Base-by-base conservation (phyloP, 2,888 invertebrate genomes). In the Carpatolechia fugitivella region DNA sequence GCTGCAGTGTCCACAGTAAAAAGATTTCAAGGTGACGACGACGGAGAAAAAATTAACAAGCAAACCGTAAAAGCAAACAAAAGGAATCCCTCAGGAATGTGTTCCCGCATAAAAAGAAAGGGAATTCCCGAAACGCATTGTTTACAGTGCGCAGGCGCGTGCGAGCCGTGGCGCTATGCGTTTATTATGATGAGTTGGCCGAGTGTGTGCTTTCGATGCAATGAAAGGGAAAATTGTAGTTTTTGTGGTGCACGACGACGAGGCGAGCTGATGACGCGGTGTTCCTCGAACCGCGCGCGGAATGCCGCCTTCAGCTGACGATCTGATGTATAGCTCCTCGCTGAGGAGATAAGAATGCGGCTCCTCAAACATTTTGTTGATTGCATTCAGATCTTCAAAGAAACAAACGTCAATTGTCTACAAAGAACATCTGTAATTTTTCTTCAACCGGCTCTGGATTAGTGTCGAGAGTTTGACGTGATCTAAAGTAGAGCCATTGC, bases 21-120 rank as follows among this genome's bases (percentile, higher is more conserved):
- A 73, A 72, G 74, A 74, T 71, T 72, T 69, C 68, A 76, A 79
- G 75, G 78, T 76, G 80, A 72, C 71, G 72, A 1, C 44, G 18
- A 66, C 55, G 67, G 36, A 31, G 63, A 78, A 83, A 83, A 83
- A 80, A 77, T 73, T 68, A 69, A 68, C 69, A 73, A 72, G 76
- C 74, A 73, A 73, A 70, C 74, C 73, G 78, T 76, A 78, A 74
- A 44, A 71, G 76, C 85, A 89, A 89, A 90, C 88, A 90, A 89
- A 89, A 89, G 89, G 89, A 82, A 86, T 90, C 86, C 89, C 89
- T 84, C 68, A 85, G 83, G 88, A 89, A 89, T 89, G 88, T 74
- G 81, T 76, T 78, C 77, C 78, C 74, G 80, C 74, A 82, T 80
- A 85, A 85, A 87, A 88, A 86, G 78, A 65, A 74, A 78, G 88